Conservation (phyloP, 2,113 vertebrate species). For the Corythornis vintsioides region DNA sequence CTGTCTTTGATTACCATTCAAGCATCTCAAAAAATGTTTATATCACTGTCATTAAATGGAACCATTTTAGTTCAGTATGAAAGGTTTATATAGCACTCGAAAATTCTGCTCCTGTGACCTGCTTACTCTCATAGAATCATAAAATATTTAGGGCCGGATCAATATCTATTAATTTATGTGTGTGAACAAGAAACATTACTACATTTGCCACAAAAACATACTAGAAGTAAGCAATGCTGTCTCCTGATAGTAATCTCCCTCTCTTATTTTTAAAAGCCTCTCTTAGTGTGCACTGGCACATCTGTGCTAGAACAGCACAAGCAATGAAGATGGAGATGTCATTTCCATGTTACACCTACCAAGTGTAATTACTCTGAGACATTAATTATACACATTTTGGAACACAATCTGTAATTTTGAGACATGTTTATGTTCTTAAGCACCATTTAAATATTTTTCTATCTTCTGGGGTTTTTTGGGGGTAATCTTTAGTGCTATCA, state of each 20-base stretch:
- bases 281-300: background rate
- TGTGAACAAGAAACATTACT: background rate
- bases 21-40: background rate
- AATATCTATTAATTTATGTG: background rate
- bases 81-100: background rate
- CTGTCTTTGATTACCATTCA: background rate
- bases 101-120: background rate
- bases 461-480: background rate
- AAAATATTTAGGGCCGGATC: too few relatives aligned
- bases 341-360: background rate
- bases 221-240: background rate
- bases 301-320: background rate
- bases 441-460: background rate
- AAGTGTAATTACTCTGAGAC: background rate
- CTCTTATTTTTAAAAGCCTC: background rate
- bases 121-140: background rate
- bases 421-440: background rate
- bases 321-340: background rate
- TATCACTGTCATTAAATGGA: too few relatives aligned
- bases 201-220: background rate
- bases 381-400: background rate
- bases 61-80: background rate
- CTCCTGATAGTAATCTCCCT: background rate
- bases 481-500: background rate
- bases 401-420: background rate